Evolutionary conservation across 2,113 vertebrate species (phyloP).

Genomic region (Panurus biarmicus): DNA sequence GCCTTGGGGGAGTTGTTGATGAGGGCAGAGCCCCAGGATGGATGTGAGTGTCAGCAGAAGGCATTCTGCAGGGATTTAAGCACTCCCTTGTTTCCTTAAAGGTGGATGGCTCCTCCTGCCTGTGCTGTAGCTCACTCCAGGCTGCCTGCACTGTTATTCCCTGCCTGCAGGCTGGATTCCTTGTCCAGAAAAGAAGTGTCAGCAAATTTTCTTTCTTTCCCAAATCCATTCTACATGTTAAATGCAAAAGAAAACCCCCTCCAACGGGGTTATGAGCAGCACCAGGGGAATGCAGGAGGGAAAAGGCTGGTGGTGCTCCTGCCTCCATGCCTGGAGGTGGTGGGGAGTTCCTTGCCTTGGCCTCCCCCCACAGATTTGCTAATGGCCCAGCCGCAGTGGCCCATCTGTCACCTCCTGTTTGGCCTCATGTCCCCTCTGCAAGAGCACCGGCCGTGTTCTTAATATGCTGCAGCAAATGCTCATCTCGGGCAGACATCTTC

Average conservation of each 20-base stretch:
- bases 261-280: rapidly evolving
- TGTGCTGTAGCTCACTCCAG: not conserved
- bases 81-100: not conserved
- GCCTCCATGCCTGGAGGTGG: not conserved
- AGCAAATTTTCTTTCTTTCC: not conserved
- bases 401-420: conserved; percentile 25
- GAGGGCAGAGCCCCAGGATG: not conserved
- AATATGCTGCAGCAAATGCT: not conserved
- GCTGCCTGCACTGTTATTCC: not conserved
- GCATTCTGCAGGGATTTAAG: not conserved
- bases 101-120: not conserved
- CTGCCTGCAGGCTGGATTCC: not conserved
- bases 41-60: not conserved
- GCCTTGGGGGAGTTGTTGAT: not conserved
- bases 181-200: not conserved
- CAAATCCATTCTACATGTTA: not conserved
- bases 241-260: not conserved
- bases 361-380: not conserved
- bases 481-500: not conserved
- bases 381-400: not conserved
- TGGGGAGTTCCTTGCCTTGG: not conserved
- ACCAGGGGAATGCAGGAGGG: not conserved
- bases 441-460: rapidly evolving
- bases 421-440: not conserved
- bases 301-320: not conserved